Evolutionary conservation across 2,113 vertebrate genomes (phyloP), one percentile per base, ranked within the genome.

Genomic region (Eptesicus fuscus): DNA sequence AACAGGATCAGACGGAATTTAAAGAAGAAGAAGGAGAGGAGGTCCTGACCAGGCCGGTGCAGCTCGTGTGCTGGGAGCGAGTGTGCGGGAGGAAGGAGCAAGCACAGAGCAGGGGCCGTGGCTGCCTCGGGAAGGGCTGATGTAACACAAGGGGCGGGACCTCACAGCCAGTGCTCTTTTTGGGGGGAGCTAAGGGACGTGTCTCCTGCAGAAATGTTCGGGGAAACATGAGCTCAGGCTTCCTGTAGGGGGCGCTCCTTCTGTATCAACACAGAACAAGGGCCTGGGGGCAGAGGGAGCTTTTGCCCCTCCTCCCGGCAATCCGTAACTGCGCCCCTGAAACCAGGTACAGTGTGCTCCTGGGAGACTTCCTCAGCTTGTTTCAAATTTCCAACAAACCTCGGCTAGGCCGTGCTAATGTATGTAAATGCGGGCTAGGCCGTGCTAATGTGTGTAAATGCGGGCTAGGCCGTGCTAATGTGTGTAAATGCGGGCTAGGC

Each of bases 301-400:
- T 16, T n/a, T 32, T 9, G 5, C 1, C 28, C 8, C 1, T 42
- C 13, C 35, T 67, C 23, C 18, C 0, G 28, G 17, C 9, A 0
- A 44, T 63, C 23, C 17, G 53, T 32, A 16, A 18, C 30, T 9
- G 28, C 44, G 12, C 14, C 17, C 32, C 25, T 12, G 56, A 56
- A n/a, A 25, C 1, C 56, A n/a, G 44, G 22, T 17, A 37, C 11
- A 65, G 23, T 4, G 5, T 5, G 32, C 30, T 47, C 9, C 4
- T 2, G 2, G 47, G 32, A 53, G 42, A 47, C 0, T 11, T 25
- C 67, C 65, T 44, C 67, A 20, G 18, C 56, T 28, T 47, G 37
- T 0, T n/a, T 76, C 23, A 59, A 28, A 42, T 63, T 71, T 30
- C 47, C 40, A 37, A 69, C 49, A 42, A 35, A 28, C 7, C 59